Conservation (phyloP, 2,888 invertebrate species). For the Megastigmus dorsalis region DNA sequence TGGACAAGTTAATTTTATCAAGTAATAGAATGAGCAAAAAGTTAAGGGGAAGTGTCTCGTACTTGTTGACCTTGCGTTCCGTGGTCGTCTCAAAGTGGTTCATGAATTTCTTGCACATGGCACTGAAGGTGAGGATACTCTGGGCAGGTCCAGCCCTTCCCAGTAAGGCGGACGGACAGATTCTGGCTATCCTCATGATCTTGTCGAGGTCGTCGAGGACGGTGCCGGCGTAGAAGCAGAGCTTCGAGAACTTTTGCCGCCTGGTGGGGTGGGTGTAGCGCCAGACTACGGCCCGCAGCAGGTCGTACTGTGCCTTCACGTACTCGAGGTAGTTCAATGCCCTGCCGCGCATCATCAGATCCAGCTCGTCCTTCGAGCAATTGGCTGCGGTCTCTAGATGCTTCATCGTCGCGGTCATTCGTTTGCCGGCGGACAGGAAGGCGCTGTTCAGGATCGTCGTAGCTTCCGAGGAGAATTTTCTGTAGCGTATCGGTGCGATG, state of each 20-base stretch:
- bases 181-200: conserved; percentile 58
- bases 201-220: conserved; percentile 66
- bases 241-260: conserved; percentile 58
- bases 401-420: conserved; percentile 58
- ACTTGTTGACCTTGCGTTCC: conserved; percentile 70
- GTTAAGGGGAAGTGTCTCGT: conserved; percentile 18
- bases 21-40: neutral
- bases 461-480: conserved; percentile 63
- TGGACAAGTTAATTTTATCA: neutral
- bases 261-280: conserved; percentile 69
- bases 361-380: conserved; percentile 49
- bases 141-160: conserved; percentile 50
- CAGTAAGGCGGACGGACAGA: conserved; percentile 54
- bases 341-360: conserved; percentile 58
- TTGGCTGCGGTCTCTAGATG: conserved; percentile 55
- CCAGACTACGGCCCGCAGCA: conserved; percentile 71
- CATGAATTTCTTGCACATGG: conserved; percentile 69
- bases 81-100: conserved; percentile 71
- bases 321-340: conserved; percentile 64
- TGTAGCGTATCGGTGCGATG: no score
- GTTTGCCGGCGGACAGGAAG: conserved; percentile 63
- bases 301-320: conserved; percentile 65
- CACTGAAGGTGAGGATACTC: conserved; percentile 58
- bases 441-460: conserved; percentile 67
- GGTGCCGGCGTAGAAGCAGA: conserved; percentile 69